These are phyloP conservation scores for Zenarchopterus dispar DNA, from an alignment of 2,797 vertebrate genomes.

Conservation along the genomic window DNA sequence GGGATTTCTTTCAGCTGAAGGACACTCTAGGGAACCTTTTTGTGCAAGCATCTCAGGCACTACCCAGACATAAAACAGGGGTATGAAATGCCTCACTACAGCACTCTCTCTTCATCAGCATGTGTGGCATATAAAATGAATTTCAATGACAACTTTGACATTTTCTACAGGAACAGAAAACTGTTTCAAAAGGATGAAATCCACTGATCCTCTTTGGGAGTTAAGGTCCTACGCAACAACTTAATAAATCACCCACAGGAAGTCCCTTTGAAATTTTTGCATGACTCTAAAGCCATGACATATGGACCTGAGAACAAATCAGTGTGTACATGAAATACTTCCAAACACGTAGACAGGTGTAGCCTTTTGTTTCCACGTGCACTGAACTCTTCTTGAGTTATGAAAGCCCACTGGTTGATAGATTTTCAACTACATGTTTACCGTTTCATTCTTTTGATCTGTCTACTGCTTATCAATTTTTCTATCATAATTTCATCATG, in stretches of 20 bases:
- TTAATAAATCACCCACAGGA: constrained; percentile 51
- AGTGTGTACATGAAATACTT: constrained; percentile 9
- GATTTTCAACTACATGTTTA: too few species aligned
- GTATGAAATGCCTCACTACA: constrained; percentile 58
- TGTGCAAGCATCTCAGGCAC: constrained; percentile 44
- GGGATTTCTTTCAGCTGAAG: constrained; percentile 64
- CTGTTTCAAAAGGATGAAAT: constrained; percentile 55
- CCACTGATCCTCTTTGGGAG: constrained; percentile 51
- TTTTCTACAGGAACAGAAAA: constrained; percentile 58
- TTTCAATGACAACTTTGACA: constrained; percentile 73
- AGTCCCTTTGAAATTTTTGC: constrained; percentile 45
- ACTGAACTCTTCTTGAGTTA: too few species aligned
- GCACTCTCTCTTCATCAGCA: constrained; percentile 69
- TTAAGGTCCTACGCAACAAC: constrained; percentile 47
- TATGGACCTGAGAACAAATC: constrained; percentile 13
- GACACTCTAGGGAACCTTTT: constrained; percentile 68
- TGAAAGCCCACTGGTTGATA: too few species aligned
- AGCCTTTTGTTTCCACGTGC: neutral
- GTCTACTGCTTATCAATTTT: too few species aligned
- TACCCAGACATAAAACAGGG: constrained; percentile 61
- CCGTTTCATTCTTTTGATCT: too few species aligned
- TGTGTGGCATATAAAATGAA: constrained; percentile 67
- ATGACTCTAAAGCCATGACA: constrained; percentile 29
- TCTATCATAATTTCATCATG: too few species aligned
- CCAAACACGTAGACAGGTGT: constrained; percentile 8